A percentile compares a stretch with the other conserved stretches of the same genome.
These are phyloP conservation scores for Microctonus brassicae DNA, from an alignment of 2,888 invertebrate species.

Conservation along the genomic window DNA sequence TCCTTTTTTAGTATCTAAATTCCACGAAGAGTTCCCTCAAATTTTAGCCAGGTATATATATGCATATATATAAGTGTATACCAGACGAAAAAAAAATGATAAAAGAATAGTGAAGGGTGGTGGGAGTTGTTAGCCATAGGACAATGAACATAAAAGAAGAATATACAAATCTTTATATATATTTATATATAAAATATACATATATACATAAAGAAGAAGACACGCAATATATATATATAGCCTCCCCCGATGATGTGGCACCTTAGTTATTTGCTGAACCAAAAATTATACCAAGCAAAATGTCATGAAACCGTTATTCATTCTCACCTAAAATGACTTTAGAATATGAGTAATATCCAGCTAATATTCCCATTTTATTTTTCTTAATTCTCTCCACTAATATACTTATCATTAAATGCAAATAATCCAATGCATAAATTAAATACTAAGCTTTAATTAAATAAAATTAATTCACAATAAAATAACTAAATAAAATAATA, in stretches of 20 bases:
- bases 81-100: background rate
- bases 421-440: too few relatives aligned
- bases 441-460: background rate
- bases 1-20: background rate
- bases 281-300: slow-evolving; percentile 47
- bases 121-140: background rate
- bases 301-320: slow-evolving; percentile 47
- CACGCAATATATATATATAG: slow-evolving; percentile 5
- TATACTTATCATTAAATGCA: too few relatives aligned
- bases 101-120: background rate
- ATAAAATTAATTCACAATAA: too few relatives aligned
- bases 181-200: background rate
- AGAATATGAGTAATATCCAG: background rate
- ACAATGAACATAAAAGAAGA: background rate
- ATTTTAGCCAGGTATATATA: background rate
- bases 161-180: too few relatives aligned
- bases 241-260: slow-evolving; percentile 50
- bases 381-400: background rate
- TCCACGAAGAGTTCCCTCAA: background rate
- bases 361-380: slow-evolving; percentile 32
- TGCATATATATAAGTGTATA: background rate
- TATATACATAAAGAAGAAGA: slow-evolving; percentile 9
- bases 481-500: too few relatives aligned
- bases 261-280: slow-evolving; percentile 45
- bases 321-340: background rate